Conservation (phyloP, 2,797 vertebrate genomes). For the Chelon auratus region DNA sequence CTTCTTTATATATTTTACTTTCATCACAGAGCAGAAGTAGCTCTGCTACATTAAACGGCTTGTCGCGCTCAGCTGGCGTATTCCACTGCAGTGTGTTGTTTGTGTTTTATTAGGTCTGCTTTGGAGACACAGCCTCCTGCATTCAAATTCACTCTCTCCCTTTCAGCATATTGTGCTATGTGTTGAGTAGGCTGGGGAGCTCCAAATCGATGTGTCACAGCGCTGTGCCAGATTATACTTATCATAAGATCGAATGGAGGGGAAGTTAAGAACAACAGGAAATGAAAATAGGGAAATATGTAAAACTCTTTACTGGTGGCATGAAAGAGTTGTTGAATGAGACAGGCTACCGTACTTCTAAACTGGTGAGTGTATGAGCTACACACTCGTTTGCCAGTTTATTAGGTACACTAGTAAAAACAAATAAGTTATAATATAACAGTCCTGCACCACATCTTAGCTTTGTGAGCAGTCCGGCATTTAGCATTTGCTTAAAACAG, state of each 20-base stretch:
- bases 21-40: slow-evolving; percentile 50
- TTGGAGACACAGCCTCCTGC: slow-evolving; percentile 39
- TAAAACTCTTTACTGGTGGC: slow-evolving; percentile 16
- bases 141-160: slow-evolving; percentile 56
- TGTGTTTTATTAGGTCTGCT: slow-evolving; percentile 25
- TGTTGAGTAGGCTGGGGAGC: slow-evolving; percentile 24
- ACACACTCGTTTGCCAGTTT: neutral
- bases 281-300: slow-evolving; percentile 73
- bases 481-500: too few species aligned
- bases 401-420: too few species aligned
- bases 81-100: slow-evolving; percentile 22
- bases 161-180: slow-evolving; percentile 52
- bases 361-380: neutral
- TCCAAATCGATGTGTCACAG: slow-evolving; percentile 58
- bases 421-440: too few species aligned
- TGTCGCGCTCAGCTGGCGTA: slow-evolving; percentile 16
- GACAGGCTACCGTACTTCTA: slow-evolving; percentile 23
- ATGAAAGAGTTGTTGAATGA: slow-evolving; percentile 43
- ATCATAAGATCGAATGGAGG: slow-evolving; percentile 47
- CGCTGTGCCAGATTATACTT: slow-evolving; percentile 52
- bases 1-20: slow-evolving; percentile 55
- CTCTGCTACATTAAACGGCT: neutral
- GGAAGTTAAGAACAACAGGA: slow-evolving; percentile 68
- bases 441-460: too few species aligned
- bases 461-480: too few species aligned